Conservation (phyloP, 2,888 invertebrate species). For the Sinotaia quadrata region DNA sequence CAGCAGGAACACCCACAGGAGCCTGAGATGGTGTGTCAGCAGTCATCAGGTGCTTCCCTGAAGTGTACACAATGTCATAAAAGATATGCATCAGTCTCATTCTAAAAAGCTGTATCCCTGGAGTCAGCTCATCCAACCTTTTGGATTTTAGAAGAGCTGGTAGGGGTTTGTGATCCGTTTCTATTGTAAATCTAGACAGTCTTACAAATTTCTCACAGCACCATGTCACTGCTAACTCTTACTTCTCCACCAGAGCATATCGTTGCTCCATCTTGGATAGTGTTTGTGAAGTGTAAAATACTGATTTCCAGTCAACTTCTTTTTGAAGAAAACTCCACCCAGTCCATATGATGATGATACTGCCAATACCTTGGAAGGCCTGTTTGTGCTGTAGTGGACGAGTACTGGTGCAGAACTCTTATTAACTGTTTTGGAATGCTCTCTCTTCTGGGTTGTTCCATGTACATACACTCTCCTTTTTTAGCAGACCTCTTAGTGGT, state of each 20-base stretch:
- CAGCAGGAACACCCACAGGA: constrained; percentile 9
- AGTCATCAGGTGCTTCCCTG: constrained; percentile 17
- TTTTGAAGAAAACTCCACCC: constrained; percentile 2
- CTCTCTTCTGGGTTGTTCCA: neutral
- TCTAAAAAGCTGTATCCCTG: constrained; percentile 26
- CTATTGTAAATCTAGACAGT: neutral
- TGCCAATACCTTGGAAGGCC: neutral
- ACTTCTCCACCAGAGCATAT: constrained; percentile 19
- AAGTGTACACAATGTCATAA: neutral
- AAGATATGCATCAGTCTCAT: constrained; percentile 12
- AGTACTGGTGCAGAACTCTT: neutral
- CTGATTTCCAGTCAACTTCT: constrained; percentile 10
- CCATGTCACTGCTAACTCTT: constrained; percentile 7
- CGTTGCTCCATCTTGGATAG: constrained; percentile 9
- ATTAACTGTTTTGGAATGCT: neutral
- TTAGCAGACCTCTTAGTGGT: neutral
- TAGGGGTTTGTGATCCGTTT: constrained; percentile 15
- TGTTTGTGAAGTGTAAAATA: constrained; percentile 10
- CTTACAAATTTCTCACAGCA: constrained; percentile 1
- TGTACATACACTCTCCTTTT: neutral
- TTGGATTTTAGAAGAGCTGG: constrained; percentile 14
- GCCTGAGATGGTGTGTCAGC: constrained; percentile 11
- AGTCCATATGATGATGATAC: neutral
- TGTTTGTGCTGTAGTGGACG: neutral
- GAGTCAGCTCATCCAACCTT: constrained; percentile 21